A percentile compares a stretch with the other conserved stretches of the same genome.
phyloP scores from a whole-genome alignment of 2,888 invertebrate genomes.

The Hyppa rectilinea region DNA sequence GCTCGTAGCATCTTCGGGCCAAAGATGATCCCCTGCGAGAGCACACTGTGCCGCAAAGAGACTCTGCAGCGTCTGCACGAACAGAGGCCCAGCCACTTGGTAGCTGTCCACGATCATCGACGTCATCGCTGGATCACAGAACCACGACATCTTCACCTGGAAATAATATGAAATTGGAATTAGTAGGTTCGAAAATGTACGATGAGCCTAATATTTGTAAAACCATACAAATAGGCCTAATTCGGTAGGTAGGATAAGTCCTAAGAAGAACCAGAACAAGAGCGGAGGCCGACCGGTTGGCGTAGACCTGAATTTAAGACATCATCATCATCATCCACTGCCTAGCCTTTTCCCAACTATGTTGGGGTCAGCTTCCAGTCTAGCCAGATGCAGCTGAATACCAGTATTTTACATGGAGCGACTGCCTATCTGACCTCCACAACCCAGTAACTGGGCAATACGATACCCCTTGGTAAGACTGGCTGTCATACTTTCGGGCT shows the following conservation, averaged over 20 bases:
- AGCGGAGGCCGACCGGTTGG: too few species aligned
- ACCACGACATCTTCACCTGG: constrained; percentile 73
- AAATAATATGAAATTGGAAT: background rate
- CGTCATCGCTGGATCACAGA: constrained; percentile 74
- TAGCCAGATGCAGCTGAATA: too few species aligned
- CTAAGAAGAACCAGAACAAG: background rate
- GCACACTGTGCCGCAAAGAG: constrained; percentile 91
- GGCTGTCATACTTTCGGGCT: too few species aligned
- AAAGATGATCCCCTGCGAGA: constrained; percentile 73
- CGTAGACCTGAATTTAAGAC: too few species aligned
- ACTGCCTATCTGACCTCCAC: too few species aligned
- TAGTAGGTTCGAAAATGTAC: background rate
- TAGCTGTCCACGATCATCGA: constrained; percentile 70
- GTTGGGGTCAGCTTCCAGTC: too few species aligned
- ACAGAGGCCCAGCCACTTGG: constrained; percentile 83
- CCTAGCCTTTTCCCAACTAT: too few species aligned
- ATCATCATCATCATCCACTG: too few species aligned
- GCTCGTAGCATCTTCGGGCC: constrained; percentile 88
- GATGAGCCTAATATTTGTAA: background rate
- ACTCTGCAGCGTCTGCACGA: constrained; percentile 90
- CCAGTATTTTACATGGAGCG: too few species aligned
- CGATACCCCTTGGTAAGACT: too few species aligned
- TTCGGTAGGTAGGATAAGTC: background rate
- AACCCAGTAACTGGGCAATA: too few species aligned
- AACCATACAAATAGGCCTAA: background rate